Percentiles rank a stretch among this genome's conserved stretches.
Conservation (phyloP, 2,113 vertebrate species). For the Salminus brasiliensis region DNA sequence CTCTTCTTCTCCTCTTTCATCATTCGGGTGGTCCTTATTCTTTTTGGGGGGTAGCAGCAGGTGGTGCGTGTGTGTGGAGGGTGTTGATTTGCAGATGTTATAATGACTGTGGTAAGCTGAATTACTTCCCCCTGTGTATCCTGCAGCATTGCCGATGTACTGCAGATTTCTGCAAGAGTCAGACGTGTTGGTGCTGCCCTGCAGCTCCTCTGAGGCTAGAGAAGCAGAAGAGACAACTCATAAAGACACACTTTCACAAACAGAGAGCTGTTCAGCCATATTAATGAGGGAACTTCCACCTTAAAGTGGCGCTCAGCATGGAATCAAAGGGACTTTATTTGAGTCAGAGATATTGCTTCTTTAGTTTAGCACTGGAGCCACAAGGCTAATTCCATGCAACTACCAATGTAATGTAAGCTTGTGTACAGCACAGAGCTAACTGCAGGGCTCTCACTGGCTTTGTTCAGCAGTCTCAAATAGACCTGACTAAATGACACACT, state of each 20-base stretch:
- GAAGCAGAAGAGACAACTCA: background rate
- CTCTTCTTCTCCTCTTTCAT: slow-evolving; percentile 12
- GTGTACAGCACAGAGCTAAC: too few relatives aligned
- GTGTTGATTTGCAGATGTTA: slow-evolving; percentile 39
- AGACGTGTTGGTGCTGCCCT: too few relatives aligned
- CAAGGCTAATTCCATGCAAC: too few relatives aligned
- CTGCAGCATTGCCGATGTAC: background rate
- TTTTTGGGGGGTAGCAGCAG: slow-evolving; percentile 31
- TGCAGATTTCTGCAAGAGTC: too few relatives aligned
- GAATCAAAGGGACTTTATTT: too few relatives aligned
- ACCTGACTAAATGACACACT: too few relatives aligned
- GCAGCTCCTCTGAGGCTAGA: background rate
- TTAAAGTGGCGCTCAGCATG: too few relatives aligned
- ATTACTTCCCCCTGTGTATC: background rate
- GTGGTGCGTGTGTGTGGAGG: slow-evolving; percentile 22
- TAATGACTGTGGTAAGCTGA: slow-evolving; percentile 31
- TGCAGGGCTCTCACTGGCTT: too few relatives aligned
- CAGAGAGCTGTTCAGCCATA: background rate
- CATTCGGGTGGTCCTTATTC: slow-evolving; percentile 36
- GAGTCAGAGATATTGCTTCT: too few relatives aligned
- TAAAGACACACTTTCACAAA: background rate
- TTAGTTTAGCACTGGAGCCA: too few relatives aligned
- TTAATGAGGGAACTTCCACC: background rate
- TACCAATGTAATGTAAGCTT: too few relatives aligned
- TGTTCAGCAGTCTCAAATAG: too few relatives aligned